Percentiles rank a stretch among this genome's conserved stretches.
These are phyloP conservation scores for Tyrophagus putrescentiae DNA, from an alignment of 1,140 invertebrate genomes.

Conservation along the genomic window DNA sequence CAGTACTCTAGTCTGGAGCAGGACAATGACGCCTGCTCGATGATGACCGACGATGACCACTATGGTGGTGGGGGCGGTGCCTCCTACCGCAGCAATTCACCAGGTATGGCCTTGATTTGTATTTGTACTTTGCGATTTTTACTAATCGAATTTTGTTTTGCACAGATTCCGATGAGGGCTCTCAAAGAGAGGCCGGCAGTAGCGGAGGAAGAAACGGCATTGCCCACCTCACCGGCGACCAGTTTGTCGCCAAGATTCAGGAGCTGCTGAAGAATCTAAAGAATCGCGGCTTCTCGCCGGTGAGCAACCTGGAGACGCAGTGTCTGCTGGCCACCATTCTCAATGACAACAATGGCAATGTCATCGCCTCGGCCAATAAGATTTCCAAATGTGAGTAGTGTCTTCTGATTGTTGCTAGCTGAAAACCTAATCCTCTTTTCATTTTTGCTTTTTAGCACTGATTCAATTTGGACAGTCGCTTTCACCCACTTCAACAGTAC, in stretches of 20 bases:
- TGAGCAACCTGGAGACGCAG: background rate
- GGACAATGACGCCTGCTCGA: too few species aligned
- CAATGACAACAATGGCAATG: background rate
- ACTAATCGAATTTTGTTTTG: too few species aligned
- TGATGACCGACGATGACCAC: too few species aligned
- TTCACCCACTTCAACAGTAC: background rate
- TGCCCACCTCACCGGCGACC: background rate
- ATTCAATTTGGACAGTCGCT: background rate
- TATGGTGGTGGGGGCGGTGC: too few species aligned
- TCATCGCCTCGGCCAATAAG: background rate
- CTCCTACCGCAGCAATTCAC: too few species aligned
- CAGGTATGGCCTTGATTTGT: too few species aligned
- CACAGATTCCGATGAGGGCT: too few species aligned
- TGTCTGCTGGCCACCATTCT: slow-evolving; percentile 4
- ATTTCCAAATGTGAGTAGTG: background rate
- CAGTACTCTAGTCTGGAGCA: too few species aligned
- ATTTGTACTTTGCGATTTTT: too few species aligned
- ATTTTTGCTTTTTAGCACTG: slow-evolving; percentile 1
- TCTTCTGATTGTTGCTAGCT: background rate
- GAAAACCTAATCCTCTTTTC: background rate
- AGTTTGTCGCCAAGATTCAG: background rate
- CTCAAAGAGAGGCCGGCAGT: too few species aligned
- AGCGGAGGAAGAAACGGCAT: too few species aligned
- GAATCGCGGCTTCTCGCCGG: background rate
- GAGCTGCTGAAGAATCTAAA: background rate